These are phyloP conservation scores for Acanthopagrus latus DNA, from an alignment of 2,797 vertebrate species.

Conservation along the genomic window DNA sequence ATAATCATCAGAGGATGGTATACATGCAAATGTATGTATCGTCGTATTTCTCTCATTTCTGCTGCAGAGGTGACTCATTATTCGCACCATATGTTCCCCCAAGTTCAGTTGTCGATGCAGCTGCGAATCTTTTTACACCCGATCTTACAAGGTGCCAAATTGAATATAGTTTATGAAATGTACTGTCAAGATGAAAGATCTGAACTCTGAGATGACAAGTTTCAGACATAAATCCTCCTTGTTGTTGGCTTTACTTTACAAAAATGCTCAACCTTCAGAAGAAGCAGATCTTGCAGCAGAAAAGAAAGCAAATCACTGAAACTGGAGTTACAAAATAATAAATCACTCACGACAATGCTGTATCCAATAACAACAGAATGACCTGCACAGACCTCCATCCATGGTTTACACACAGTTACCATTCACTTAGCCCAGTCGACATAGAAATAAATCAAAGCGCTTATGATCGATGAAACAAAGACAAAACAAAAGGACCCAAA, in stretches of 20 bases:
- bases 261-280: neutral
- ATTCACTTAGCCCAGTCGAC: neutral
- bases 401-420: neutral
- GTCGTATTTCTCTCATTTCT: neutral
- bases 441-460: neutral
- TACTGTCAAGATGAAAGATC: neutral
- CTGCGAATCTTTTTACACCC: neutral
- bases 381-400: slow-evolving; percentile 9
- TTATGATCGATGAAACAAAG: slow-evolving; percentile 24
- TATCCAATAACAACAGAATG: slow-evolving; percentile 14
- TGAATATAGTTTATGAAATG: neutral
- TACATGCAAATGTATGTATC: neutral
- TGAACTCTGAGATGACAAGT: neutral
- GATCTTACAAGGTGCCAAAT: slow-evolving; percentile 2
- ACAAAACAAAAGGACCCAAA: slow-evolving; percentile 12
- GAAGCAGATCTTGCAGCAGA: neutral
- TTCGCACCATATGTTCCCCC: slow-evolving; percentile 12
- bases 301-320: neutral
- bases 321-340: neutral
- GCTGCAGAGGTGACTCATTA: slow-evolving; percentile 1
- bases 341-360: neutral
- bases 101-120: neutral
- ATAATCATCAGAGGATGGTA: no score
- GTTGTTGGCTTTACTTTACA: neutral
- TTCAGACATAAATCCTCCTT: neutral